Conservation (phyloP, 1,140 invertebrate species). For the Trachymyrmex septentrionalis region DNA sequence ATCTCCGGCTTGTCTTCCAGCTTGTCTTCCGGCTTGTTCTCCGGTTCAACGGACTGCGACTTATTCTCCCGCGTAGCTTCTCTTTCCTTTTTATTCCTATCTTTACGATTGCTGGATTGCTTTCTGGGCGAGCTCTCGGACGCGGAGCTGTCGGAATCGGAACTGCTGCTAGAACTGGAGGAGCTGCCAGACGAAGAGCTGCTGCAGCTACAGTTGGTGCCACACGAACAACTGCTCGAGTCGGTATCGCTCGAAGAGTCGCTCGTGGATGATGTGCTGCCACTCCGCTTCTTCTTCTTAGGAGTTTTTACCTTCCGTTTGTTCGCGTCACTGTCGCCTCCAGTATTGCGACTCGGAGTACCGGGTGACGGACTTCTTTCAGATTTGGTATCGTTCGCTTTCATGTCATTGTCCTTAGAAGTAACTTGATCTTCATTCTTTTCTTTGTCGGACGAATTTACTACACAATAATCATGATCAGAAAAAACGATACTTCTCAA, state of each 20-base stretch:
- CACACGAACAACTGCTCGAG: slow-evolving; percentile 92
- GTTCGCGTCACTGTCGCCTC: slow-evolving; percentile 57
- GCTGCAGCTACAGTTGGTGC: slow-evolving; percentile 92
- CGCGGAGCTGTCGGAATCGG: slow-evolving; percentile 89
- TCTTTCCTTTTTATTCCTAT: slow-evolving; percentile 81
- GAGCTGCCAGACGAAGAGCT: slow-evolving; percentile 88
- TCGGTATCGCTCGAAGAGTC: slow-evolving; percentile 92
- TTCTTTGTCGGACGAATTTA: slow-evolving; percentile 82
- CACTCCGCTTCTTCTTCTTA: slow-evolving; percentile 84
- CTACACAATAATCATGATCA: slow-evolving; percentile 87
- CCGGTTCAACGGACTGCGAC: slow-evolving; percentile 66
- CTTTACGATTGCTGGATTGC: slow-evolving; percentile 80
- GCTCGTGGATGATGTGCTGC: slow-evolving; percentile 87
- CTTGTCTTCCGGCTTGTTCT: slow-evolving; percentile 77
- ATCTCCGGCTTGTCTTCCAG: slow-evolving; percentile 80
- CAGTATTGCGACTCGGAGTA: slow-evolving; percentile 25
- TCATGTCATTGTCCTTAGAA: slow-evolving; percentile 45
- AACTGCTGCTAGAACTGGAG: slow-evolving; percentile 90
- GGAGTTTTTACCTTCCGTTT: slow-evolving; percentile 82
- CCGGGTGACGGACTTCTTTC: slow-evolving; percentile 51
- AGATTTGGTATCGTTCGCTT: slow-evolving; percentile 28
- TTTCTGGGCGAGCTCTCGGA: slow-evolving; percentile 86
- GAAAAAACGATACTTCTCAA: slow-evolving; percentile 82
- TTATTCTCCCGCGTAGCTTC: slow-evolving; percentile 68
- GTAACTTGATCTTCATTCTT: slow-evolving; percentile 51